Conservation (phyloP, 2,797 vertebrate genomes). For the Thalassophryne amazonica region DNA sequence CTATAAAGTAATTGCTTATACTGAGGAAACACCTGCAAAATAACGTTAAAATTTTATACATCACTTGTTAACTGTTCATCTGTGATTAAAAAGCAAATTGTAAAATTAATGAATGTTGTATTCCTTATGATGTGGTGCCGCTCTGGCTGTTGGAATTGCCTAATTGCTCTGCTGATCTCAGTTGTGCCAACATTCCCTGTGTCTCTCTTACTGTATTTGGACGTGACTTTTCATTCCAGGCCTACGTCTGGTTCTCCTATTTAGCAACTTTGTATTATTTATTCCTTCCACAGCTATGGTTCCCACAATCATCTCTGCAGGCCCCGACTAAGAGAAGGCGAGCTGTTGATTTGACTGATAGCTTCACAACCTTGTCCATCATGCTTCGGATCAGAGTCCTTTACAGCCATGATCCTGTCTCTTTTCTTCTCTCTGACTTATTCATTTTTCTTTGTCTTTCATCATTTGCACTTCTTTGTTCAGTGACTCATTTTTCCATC, state of each 20-base stretch:
- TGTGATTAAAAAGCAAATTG: not conserved
- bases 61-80: slow-evolving; percentile 6
- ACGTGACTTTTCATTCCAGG: slow-evolving; percentile 20
- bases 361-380: slow-evolving; percentile 14
- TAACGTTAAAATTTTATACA: not conserved
- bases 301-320: slow-evolving; percentile 26
- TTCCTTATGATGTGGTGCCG: not conserved
- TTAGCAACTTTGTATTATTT: slow-evolving; percentile 32
- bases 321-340: slow-evolving; percentile 15
- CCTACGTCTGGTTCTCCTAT: slow-evolving; percentile 43
- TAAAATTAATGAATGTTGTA: not conserved
- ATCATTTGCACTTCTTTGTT: slow-evolving; percentile 40
- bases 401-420: slow-evolving; percentile 9
- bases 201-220: slow-evolving; percentile 1
- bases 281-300: slow-evolving; percentile 36
- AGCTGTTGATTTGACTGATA: slow-evolving; percentile 45
- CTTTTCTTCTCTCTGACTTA: slow-evolving; percentile 8
- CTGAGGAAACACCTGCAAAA: not conserved
- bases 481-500: slow-evolving; percentile 49
- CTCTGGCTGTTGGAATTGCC: slow-evolving; percentile 2
- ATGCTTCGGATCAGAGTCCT: slow-evolving; percentile 22
- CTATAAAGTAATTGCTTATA: no score
- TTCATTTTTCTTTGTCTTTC: slow-evolving; percentile 15
- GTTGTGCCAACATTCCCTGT: not conserved
- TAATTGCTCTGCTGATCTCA: slow-evolving; percentile 4